phyloP scores from a whole-genome alignment of 2,888 invertebrate genomes.

The Uloborus plumipes region DNA sequence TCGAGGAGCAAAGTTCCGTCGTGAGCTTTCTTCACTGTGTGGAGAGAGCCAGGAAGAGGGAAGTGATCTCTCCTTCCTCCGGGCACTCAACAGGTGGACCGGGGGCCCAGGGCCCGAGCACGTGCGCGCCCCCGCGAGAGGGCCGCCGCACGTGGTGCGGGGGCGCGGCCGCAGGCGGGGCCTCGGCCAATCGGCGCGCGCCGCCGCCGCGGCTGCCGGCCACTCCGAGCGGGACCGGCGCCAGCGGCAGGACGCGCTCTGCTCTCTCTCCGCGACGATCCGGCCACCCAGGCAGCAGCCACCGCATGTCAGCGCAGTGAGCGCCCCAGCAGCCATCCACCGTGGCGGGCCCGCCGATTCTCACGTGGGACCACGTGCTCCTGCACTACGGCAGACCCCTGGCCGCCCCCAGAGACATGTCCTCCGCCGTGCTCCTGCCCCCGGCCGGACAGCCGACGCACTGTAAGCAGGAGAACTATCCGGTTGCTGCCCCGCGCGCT shows the following conservation, averaged over 20 bases:
- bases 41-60: too few relatives aligned
- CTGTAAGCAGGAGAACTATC: conserved; percentile 14
- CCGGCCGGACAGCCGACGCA: conserved; percentile 1
- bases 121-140: conserved; percentile 9
- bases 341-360: conserved; percentile 65
- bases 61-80: too few relatives aligned
- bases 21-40: too few relatives aligned
- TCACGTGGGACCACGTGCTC: conserved; percentile 63
- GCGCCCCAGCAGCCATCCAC: conserved; percentile 20
- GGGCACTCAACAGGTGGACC: too few relatives aligned
- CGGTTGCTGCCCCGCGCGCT: conserved; percentile 28
- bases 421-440: conserved; percentile 49
- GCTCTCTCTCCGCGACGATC: not conserved
- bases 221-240: conserved; percentile 1
- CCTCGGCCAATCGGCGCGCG: not conserved
- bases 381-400: conserved; percentile 61
- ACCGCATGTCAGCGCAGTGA: conserved; percentile 46
- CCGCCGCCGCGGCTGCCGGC: not conserved
- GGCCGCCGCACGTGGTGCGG: conserved; percentile 38
- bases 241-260: not conserved
- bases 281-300: conserved; percentile 10
- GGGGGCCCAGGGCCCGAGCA: not conserved
- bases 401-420: conserved; percentile 44
- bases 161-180: conserved; percentile 37
- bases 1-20: too few relatives aligned